Conservation (phyloP, 2,113 vertebrate genomes). For the Sylvietta virens region DNA sequence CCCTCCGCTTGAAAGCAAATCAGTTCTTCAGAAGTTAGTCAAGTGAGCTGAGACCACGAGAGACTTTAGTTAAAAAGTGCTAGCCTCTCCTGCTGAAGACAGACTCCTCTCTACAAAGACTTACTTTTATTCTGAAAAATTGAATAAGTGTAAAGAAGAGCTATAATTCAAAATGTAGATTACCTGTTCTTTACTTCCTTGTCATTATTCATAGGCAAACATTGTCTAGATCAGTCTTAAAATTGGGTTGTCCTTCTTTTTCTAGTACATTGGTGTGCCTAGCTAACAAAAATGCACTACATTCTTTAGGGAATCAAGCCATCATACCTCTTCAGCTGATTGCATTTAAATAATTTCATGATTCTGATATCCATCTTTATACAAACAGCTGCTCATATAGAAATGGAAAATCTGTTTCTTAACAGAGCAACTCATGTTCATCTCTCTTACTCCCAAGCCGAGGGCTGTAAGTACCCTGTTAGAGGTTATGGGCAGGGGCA, state of each 20-base stretch:
- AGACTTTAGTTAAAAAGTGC: background rate
- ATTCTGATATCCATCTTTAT: background rate
- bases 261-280: too few relatives aligned
- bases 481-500: background rate
- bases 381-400: background rate
- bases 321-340: background rate
- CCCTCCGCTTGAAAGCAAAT: background rate
- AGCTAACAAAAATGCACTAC: background rate
- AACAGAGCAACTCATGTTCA: accelerated
- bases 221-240: background rate
- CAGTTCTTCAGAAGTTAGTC: background rate
- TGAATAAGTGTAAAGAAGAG: background rate
- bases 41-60: background rate
- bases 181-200: background rate
- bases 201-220: background rate
- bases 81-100: background rate
- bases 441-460: background rate
- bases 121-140: background rate
- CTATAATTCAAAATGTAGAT: background rate
- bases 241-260: background rate
- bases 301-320: background rate
- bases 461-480: background rate
- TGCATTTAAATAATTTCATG: background rate
- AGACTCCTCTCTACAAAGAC: background rate
- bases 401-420: background rate